A percentile compares a stretch with the other conserved stretches of the same genome.
Conservation (phyloP, 2,113 vertebrate species). For the Empidonax alnorum region DNA sequence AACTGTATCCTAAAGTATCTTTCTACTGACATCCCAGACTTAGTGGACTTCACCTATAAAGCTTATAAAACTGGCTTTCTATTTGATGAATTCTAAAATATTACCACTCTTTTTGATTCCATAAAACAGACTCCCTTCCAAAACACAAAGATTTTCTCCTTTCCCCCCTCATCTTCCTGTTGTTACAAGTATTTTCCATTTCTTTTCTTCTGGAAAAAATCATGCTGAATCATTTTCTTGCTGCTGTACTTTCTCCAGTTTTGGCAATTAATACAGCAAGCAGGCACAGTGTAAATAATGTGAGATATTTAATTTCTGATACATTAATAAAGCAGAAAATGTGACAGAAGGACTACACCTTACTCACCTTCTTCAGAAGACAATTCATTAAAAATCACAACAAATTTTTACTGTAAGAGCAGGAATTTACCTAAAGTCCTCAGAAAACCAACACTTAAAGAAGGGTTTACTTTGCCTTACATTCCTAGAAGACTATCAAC, state of each 20-base stretch:
- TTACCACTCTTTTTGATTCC: background rate
- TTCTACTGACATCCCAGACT: background rate
- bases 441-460: background rate
- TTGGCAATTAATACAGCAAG: background rate
- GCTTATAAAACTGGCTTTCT: background rate
- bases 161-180: fast-evolving
- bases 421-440: background rate
- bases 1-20: background rate
- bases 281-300: background rate
- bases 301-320: background rate
- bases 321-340: background rate
- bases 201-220: background rate
- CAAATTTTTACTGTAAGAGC: background rate
- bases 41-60: background rate
- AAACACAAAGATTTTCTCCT: background rate
- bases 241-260: background rate
- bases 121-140: background rate
- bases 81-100: background rate
- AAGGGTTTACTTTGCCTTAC: background rate
- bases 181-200: background rate
- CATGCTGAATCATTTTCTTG: background rate
- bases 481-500: background rate
- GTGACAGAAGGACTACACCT: background rate
- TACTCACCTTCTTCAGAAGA: background rate
- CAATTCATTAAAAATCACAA: background rate